Conservation (phyloP, 2,888 invertebrate genomes). For the Bellardia bayeri region DNA sequence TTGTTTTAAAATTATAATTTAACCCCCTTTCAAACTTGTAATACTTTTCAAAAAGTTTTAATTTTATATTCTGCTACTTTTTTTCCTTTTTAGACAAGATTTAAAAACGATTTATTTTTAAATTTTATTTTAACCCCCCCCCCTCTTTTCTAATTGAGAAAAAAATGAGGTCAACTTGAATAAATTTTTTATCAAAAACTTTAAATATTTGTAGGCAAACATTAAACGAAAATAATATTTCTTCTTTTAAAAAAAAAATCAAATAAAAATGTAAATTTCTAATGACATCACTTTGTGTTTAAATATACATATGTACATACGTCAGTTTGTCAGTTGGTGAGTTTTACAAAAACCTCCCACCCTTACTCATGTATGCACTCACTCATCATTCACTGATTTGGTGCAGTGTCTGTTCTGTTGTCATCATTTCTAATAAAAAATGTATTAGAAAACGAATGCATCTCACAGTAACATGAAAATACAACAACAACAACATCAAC, state of each 20-base stretch:
- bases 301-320: not conserved
- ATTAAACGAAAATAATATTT: not conserved
- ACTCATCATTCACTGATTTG: slow-evolving; percentile 23
- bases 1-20: too few species aligned
- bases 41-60: too few species aligned
- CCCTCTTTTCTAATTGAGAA: too few species aligned
- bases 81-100: too few species aligned
- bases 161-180: slow-evolving; percentile 2
- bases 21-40: too few species aligned
- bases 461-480: not conserved
- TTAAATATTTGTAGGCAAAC: not conserved
- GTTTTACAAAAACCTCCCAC: slow-evolving; percentile 16
- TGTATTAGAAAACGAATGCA: too few species aligned
- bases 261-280: slow-evolving; percentile 35
- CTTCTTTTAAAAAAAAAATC: not conserved
- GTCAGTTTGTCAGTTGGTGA: slow-evolving; percentile 16
- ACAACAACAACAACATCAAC: not conserved
- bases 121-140: not conserved
- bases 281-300: slow-evolving; percentile 53
- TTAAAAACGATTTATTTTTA: too few species aligned
- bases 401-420: slow-evolving; percentile 36
- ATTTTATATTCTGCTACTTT: too few species aligned
- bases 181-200: not conserved
- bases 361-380: not conserved
- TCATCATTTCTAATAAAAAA: slow-evolving; percentile 6